phyloP scores from a whole-genome alignment of 2,888 invertebrate species.

The Helleia helle region DNA sequence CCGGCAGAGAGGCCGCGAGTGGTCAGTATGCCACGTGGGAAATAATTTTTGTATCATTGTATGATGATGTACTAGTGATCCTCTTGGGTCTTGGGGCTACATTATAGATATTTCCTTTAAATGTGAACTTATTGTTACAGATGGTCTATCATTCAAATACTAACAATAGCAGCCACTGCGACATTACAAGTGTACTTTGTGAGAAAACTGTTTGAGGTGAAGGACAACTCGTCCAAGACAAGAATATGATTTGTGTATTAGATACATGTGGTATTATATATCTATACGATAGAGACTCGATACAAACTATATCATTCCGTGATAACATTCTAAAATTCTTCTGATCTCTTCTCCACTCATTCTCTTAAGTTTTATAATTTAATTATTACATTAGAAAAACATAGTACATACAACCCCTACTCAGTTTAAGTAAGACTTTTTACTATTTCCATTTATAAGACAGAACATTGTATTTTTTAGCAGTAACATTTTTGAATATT shows the following conservation, averaged over 20 bases:
- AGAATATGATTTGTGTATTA: slow-evolving; percentile 57
- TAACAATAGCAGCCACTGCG: slow-evolving; percentile 86
- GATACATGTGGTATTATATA: no score
- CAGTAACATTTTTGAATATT: neutral
- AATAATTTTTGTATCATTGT: no score
- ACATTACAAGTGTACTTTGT: slow-evolving; percentile 90
- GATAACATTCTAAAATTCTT: slow-evolving; percentile 11
- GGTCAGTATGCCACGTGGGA: no score
- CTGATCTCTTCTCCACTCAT: slow-evolving; percentile 21
- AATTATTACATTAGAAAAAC: neutral
- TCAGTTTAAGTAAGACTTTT: neutral
- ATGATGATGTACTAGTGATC: no score
- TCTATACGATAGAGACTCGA: slow-evolving; percentile 3
- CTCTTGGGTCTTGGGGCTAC: no score
- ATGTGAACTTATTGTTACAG: slow-evolving; percentile 29
- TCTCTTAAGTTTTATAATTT: neutral
- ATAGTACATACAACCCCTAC: neutral
- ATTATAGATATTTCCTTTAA: neutral
- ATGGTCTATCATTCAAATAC: slow-evolving; percentile 91
- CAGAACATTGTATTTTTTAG: neutral
- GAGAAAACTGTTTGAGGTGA: slow-evolving; percentile 89
- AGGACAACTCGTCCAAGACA: slow-evolving; percentile 75
- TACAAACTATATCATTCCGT: slow-evolving; percentile 20
- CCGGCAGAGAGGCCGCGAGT: no score
- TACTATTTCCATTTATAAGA: neutral